phyloP scores from a whole-genome alignment of 92 coral and sea anemone species.

The Epizoanthus rinbou region DNA sequence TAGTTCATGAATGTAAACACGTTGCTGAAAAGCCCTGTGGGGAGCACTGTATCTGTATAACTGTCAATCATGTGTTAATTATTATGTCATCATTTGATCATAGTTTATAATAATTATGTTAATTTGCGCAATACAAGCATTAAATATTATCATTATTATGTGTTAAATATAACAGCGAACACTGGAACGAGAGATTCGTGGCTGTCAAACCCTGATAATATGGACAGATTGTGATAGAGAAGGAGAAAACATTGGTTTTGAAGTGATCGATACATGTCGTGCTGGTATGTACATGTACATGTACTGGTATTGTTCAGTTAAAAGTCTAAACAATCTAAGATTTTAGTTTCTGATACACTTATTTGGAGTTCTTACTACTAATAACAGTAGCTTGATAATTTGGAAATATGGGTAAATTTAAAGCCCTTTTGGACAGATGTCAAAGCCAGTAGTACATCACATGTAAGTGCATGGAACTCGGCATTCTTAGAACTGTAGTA shows the following conservation, averaged over 20 bases:
- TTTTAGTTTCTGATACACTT: background rate
- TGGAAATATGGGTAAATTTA: no score
- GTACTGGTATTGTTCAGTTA: background rate
- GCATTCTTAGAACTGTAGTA: background rate
- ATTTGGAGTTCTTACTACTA: background rate
- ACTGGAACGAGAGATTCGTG: slow-evolving; percentile 82
- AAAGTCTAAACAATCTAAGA: background rate
- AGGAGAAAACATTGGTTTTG: slow-evolving; percentile 98
- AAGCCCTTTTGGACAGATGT: background rate
- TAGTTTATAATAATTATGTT: no score
- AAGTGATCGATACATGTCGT: slow-evolving; percentile 84
- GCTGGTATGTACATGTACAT: slow-evolving; percentile 45
- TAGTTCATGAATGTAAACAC: no score
- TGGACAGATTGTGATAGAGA: slow-evolving; percentile 99
- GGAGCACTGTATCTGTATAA: no score
- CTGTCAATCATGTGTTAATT: no score
- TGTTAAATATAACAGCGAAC: slow-evolving; percentile 53
- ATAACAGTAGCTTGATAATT: no score
- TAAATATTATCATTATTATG: no score
- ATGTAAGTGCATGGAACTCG: background rate
- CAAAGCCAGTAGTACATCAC: background rate
- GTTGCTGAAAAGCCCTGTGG: no score
- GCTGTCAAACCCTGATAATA: slow-evolving; percentile 80
- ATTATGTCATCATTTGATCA: no score
- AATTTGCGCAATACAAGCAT: no score